Conservation (phyloP, 2,113 vertebrate species). For the Anseranas semipalmata region DNA sequence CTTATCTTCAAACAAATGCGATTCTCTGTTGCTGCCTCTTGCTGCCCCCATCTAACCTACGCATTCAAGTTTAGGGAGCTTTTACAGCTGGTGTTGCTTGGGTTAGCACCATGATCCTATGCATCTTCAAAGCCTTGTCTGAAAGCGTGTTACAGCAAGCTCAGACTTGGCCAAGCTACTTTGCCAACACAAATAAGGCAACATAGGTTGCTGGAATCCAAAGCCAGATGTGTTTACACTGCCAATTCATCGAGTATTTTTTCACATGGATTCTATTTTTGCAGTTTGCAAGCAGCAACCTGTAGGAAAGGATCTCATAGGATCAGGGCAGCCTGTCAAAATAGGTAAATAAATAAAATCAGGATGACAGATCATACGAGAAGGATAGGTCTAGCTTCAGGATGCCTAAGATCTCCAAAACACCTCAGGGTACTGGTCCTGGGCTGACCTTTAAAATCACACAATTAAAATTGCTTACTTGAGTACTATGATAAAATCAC, state of each 20-base stretch:
- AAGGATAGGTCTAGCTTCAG: not conserved
- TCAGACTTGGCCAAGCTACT: not conserved
- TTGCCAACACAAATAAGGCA: not conserved
- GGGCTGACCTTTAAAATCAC: not conserved
- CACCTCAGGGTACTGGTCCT: not conserved
- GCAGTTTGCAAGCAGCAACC: not conserved
- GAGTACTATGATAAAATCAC: not conserved
- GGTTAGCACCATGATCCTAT: not conserved
- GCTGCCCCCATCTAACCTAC: rapidly evolving
- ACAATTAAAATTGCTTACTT: not conserved
- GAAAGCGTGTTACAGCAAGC: not conserved
- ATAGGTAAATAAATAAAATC: not conserved
- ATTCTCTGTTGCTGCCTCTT: not conserved
- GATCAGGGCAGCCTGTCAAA: not conserved
- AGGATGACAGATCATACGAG: rapidly evolving
- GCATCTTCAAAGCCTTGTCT: not conserved
- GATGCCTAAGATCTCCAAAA: not conserved
- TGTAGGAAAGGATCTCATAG: not conserved
- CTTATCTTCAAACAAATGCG: too few relatives aligned
- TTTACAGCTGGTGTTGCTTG: not conserved
- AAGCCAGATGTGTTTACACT: not conserved
- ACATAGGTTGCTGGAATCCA: rapidly evolving
- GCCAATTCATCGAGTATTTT: rapidly evolving
- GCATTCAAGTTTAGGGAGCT: rapidly evolving
- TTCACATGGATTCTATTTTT: not conserved